These are phyloP conservation scores for Morinoia aosen DNA, from an alignment of 2,888 invertebrate species.

Conservation along the genomic window DNA sequence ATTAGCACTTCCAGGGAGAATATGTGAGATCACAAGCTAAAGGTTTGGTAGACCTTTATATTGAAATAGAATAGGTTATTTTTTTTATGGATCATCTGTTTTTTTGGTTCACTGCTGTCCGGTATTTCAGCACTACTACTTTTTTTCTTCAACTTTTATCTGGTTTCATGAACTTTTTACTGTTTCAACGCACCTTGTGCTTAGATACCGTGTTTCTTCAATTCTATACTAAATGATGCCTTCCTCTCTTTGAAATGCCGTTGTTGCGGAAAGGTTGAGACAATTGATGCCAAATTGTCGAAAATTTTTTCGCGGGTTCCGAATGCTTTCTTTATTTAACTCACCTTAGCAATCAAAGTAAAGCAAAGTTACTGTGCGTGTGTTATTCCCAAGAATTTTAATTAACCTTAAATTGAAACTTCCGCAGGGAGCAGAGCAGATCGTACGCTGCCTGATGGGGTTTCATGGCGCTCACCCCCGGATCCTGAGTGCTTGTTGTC, in stretches of 20 bases:
- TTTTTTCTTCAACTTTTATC: too few species aligned
- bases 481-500: neutral
- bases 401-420: neutral
- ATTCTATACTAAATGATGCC: neutral
- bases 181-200: too few species aligned
- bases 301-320: neutral
- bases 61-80: too few species aligned
- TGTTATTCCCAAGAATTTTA: neutral
- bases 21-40: too few species aligned
- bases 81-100: too few species aligned
- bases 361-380: neutral
- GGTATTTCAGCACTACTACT: too few species aligned
- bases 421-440: slow-evolving; percentile 1
- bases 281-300: neutral
- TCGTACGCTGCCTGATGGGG: neutral
- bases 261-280: neutral
- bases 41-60: too few species aligned
- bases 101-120: too few species aligned
- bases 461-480: neutral
- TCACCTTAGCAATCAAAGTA: neutral
- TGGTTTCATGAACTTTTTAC: too few species aligned
- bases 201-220: neutral
- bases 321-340: neutral
- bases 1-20: too few species aligned
- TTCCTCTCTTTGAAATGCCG: neutral